Evolutionary conservation across 2,113 vertebrate species (phyloP).

Genomic region (Leptocoma aspasia): DNA sequence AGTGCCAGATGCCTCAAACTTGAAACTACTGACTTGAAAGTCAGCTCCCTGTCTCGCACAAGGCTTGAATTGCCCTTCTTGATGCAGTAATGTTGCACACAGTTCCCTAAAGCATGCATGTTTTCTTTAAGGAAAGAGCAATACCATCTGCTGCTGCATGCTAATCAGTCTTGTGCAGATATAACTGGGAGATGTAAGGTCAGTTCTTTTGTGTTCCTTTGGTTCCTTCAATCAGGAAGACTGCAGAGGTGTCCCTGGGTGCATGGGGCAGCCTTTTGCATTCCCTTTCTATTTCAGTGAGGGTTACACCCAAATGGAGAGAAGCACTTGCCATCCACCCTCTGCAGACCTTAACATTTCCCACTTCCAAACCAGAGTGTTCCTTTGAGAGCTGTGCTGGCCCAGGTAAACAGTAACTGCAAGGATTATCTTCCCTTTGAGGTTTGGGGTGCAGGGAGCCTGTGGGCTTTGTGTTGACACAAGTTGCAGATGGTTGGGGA

Average conservation of each 20-base stretch:
- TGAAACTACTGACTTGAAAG: neutral
- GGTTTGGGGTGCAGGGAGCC: neutral
- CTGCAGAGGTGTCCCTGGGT: neutral
- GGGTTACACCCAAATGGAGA: neutral
- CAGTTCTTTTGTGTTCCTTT: neutral
- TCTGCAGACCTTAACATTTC: neutral
- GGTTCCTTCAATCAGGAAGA: neutral
- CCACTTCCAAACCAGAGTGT: neutral
- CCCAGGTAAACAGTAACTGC: neutral
- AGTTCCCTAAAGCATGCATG: neutral
- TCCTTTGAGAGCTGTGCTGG: neutral
- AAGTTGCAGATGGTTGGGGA: neutral
- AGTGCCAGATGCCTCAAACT: neutral
- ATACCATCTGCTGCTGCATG: neutral
- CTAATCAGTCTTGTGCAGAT: neutral
- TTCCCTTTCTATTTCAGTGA: neutral
- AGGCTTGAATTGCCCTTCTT: neutral
- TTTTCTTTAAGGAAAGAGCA: neutral
- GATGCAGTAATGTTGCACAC: neutral
- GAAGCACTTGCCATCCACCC: neutral
- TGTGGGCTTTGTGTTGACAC: neutral
- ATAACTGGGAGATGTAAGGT: neutral
- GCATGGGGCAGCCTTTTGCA: neutral
- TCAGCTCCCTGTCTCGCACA: neutral
- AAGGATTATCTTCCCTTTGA: neutral